Base-by-base conservation (phyloP, 2,888 invertebrate species). In the Oscheius sp. region DNA sequence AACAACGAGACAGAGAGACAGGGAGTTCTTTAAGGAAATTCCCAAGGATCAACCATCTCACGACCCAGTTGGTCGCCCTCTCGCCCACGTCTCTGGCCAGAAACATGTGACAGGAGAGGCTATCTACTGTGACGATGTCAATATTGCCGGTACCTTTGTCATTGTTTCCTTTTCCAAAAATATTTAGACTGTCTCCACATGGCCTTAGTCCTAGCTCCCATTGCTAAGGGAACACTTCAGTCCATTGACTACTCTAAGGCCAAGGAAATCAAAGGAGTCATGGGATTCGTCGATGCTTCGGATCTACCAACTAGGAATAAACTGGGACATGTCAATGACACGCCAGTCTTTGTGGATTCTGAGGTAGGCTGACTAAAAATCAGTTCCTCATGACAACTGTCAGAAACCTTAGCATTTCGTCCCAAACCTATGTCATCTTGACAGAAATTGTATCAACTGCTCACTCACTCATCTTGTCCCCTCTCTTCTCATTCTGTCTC, bases 91-190 rank as follows among this genome's bases (percentile, higher is more conserved):
- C 63, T 94, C 96, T 7, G 95, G 94, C 0, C 92, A 92, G 60
- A 95, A 96, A 89, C 96, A 97, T 90, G 94, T 94, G 0, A 94
- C 95, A 0, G 92, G 96, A 1, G 96, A 96, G 91, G 96, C 96
- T 0, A 91, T 94, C 66, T 97, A 96, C 89, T 93, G 94, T 81
- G 96, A 96, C 89, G 97, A 97, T 88, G 93, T 95, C 84, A 75
- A 82, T 37, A 78, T 84, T n/a, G 79, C 84, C 7, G 77, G 79
- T 85, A 47, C 50, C 70, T 29, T 51, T 50, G 2, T n/a, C n/a
- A 7, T n/a, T 57, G 57, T 29, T n/a, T 57, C 32, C 32, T 59
- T 33, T 11, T 59, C 29, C 11, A 29, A 9, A 59, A 29, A 29
- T 3, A 37, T 62, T 29, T 76, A 89, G 90, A 93, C 65, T 96